Base-by-base conservation (phyloP, 2,797 vertebrate species). In the Babyrousa celebensis region DNA sequence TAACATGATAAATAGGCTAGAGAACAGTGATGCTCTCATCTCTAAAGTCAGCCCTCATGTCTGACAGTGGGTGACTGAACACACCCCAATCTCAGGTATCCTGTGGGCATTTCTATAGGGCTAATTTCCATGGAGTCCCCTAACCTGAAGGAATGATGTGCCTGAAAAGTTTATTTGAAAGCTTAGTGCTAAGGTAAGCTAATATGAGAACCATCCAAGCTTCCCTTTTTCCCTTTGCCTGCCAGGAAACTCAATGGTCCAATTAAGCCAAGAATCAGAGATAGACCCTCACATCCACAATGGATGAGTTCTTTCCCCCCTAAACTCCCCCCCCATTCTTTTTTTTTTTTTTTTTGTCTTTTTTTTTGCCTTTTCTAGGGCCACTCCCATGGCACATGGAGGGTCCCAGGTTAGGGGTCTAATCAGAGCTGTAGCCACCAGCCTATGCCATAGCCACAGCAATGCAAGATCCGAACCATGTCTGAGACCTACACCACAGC, bases 211-310 rank as follows among this genome's bases (percentile, higher is more conserved):
- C 32, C 25, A 65, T 6, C 58, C 62, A 40, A 77, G 14, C 40
- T 15, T 95, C 84, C 18, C 72, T 96, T 70, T 92, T 92, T 88
- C 94, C 32, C 94, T 89, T 16, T 82, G 95, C 90, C 94, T 85
- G 54, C 32, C 70, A 91, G 85, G 79, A 91, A 94, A 89, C 78
- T 89, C 95, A 72, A 27, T 1, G 40, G 27, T 62, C 17, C 77
- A 43, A 27, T 54, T 4, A 83, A 32, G 11, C 62, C 56, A 60
- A 90, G 77, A 89, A 68, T 40, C 43, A 23, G 2, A 63, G 6
- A n/a, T 6, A 82, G 43, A 60, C 29, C 65, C n/a, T 21, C 36
- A 3, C 3, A 2, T 68, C 8, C 36, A 40, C 21, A 82, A 36
- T 16, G 40, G 60, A 25, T 40, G 32, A 9, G 18, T 56, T 80